Evolutionary conservation across 1,140 invertebrate genomes (phyloP), one percentile per base, ranked within the genome.

Genomic region (Coelopa frigida): DNA sequence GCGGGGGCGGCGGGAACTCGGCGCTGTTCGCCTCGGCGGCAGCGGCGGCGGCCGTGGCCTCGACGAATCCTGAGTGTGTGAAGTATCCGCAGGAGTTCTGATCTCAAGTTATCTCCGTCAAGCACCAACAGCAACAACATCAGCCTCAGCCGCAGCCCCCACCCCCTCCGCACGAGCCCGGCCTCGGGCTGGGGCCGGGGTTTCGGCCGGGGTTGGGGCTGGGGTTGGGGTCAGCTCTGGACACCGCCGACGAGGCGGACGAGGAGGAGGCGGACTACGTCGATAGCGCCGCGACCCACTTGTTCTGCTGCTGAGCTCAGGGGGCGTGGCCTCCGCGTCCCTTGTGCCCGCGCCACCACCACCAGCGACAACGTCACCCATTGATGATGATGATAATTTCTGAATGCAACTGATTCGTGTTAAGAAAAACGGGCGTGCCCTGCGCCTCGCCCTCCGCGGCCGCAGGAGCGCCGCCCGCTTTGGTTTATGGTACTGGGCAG

Each of bases 1-100:
- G 29, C 20, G 31, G 48, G 35, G 55, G 57, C 43, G 55, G 46
- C 35, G 58, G 51, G 15, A 40, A 54, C 44, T 56, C 70, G 55
- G 57, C 53, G 36, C 50, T 58, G 32, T 61, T 59, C 52, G 51
- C 58, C 42, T 56, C 61, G 44, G 46, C 50, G 31, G 57, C 50
- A 35, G 46, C 54, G 1, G 48, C 37, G 40, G 50, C 53, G 29
- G 50, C 56, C 40, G 33, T 27, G 35, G 39, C 37, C 45, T 42
- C 43, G 37, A 47, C 54, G 42, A 68, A 70, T 63, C 57, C 61
- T 57, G 63, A 68, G 29, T 70, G 65, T 56, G 59, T 64, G 31
- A 70, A 69, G 51, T 70, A 70, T 70, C 64, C 67, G 44, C 61
- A 68, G 61, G 67, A 70, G 53, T 70, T 70, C 61, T 70, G 67